Evolutionary conservation across 2,113 vertebrate genomes (phyloP).

Genomic region (Zapornia atra): DNA sequence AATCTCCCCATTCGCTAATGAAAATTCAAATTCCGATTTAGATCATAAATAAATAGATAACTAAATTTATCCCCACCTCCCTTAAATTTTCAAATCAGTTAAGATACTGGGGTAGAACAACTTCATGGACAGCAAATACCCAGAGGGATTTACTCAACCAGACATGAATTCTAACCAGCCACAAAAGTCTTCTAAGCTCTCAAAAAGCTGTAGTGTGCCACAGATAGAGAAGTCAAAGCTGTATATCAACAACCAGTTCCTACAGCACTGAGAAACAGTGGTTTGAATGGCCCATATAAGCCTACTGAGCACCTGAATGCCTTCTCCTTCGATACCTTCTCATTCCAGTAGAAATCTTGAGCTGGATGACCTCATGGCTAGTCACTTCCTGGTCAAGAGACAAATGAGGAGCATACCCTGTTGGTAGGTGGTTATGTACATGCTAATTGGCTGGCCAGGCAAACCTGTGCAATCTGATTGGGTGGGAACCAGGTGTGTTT

Average conservation of each 20-base stretch:
- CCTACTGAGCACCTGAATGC: background rate
- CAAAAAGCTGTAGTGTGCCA: background rate
- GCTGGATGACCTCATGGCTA: fast-evolving
- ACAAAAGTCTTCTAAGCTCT: background rate
- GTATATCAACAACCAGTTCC: background rate
- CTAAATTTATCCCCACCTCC: background rate
- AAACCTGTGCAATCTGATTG: background rate
- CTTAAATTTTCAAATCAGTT: background rate
- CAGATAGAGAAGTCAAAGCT: background rate
- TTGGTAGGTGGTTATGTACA: background rate
- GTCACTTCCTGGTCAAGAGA: fast-evolving
- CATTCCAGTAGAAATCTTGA: background rate
- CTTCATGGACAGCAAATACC: background rate
- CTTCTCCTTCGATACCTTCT: background rate
- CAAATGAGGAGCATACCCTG: fast-evolving
- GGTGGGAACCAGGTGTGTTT: background rate
- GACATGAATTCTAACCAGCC: background rate
- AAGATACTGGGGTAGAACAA: background rate
- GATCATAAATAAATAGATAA: background rate
- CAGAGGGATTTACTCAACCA: background rate
- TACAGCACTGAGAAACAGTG: background rate
- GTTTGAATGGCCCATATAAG: fast-evolving
- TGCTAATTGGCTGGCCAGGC: background rate
- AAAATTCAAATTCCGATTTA: background rate
- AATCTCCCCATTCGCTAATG: background rate